Percentiles rank a stretch among this genome's conserved stretches.
Evolutionary conservation across 1,140 invertebrate genomes (phyloP).

Genomic region (Parapsyche elsis): DNA sequence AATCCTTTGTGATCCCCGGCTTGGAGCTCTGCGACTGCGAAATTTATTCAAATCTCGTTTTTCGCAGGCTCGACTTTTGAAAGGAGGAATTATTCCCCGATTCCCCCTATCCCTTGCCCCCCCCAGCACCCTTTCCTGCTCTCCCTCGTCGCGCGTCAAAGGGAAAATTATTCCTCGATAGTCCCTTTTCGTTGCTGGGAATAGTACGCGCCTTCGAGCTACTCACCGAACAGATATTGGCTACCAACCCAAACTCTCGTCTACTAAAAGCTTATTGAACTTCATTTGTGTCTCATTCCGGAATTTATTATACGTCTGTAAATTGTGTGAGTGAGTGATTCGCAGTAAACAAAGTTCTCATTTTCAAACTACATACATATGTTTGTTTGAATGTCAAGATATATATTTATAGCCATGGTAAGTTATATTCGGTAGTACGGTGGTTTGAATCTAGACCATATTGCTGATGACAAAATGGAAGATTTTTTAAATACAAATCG

Average conservation of each 20-base stretch:
- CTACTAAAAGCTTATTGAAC: not conserved
- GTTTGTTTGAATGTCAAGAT: no score
- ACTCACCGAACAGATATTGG: not conserved
- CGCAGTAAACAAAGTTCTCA: no score
- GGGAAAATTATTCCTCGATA: conserved; percentile 47
- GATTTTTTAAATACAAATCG: no score
- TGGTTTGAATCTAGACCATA: no score
- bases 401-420: no score
- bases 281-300: conserved; percentile 7
- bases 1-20: conserved; percentile 54
- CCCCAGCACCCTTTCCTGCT: not conserved
- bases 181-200: not conserved
- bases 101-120: not conserved
- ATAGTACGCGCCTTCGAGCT: not conserved
- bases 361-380: no score
- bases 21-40: conserved; percentile 36
- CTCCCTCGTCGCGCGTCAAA: conserved; percentile 1
- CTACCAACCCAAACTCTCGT: not conserved
- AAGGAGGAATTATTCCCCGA: conserved; percentile 52
- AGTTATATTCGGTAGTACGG: no score
- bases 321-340: not conserved
- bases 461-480: no score
- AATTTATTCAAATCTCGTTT: conserved; percentile 57
- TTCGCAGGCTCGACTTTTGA: conserved; percentile 52
- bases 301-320: not conserved